Evolutionary conservation across 1,140 invertebrate genomes (phyloP).

Genomic region (Bactericera cockerelli): DNA sequence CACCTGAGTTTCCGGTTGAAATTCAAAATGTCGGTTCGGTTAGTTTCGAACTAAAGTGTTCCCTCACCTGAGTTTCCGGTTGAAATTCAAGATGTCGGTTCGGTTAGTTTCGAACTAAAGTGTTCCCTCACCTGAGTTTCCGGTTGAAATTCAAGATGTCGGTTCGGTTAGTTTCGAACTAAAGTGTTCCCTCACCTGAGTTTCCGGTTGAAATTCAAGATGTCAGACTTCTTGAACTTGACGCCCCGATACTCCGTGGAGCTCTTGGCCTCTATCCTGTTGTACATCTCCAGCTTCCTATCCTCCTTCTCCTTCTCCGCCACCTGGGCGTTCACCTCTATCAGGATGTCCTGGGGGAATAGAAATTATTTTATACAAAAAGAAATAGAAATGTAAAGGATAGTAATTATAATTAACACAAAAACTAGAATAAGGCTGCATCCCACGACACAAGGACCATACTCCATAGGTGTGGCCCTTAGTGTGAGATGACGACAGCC

Average conservation of each 20-base stretch:
- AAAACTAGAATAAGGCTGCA: too few relatives aligned
- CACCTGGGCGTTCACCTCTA: slow-evolving; percentile 78
- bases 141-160: slow-evolving; percentile 62
- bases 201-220: slow-evolving; percentile 63
- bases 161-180: too few relatives aligned
- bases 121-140: slow-evolving; percentile 52
- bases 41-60: too few relatives aligned
- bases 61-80: slow-evolving; percentile 56
- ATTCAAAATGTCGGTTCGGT: too few relatives aligned
- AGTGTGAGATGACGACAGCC: too few relatives aligned
- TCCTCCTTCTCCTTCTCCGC: slow-evolving; percentile 79
- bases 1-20: slow-evolving; percentile 62
- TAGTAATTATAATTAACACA: too few relatives aligned
- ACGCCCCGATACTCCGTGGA: slow-evolving; percentile 61
- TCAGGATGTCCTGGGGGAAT: too few relatives aligned
- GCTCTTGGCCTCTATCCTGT: slow-evolving; percentile 82
- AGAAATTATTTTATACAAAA: too few relatives aligned
- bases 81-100: slow-evolving; percentile 58
- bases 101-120: too few relatives aligned
- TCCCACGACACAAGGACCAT: too few relatives aligned
- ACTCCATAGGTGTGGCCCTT: too few relatives aligned
- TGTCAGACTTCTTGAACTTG: slow-evolving; percentile 91
- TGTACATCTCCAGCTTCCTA: slow-evolving; percentile 80
- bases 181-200: slow-evolving; percentile 52
- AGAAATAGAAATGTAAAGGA: too few relatives aligned